Conservation (phyloP, 2,113 vertebrate genomes). For the Sinocyclocheilus anophthalmus region DNA sequence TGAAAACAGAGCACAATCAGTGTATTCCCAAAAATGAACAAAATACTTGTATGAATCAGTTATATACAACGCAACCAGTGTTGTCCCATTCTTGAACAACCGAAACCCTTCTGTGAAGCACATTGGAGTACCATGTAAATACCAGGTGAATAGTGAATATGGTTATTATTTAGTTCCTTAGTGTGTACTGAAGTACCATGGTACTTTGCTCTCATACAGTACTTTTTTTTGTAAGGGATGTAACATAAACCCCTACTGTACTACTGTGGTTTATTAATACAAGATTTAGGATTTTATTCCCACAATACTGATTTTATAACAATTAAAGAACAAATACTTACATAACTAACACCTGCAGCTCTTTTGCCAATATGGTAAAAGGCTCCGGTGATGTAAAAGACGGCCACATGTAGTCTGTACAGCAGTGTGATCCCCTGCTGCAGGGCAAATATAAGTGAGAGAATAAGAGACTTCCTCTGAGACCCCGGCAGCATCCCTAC, state of each 20-base stretch:
- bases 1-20: no score
- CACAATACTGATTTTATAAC: background rate
- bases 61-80: no score
- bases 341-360: constrained; percentile 81
- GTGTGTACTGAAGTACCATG: background rate
- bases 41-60: no score
- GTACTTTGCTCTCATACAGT: background rate
- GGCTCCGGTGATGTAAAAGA: constrained; percentile 84
- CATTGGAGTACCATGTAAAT: background rate
- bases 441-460: constrained; percentile 54
- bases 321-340: constrained; percentile 70
- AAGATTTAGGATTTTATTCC: background rate
- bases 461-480: constrained; percentile 77
- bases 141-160: background rate
- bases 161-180: background rate
- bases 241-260: background rate
- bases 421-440: constrained; percentile 79
- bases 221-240: background rate
- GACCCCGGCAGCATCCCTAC: constrained; percentile 69
- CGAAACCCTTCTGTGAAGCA: no score
- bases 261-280: background rate
- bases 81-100: no score
- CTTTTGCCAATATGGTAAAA: constrained; percentile 93
- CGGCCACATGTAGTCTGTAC: constrained; percentile 82
- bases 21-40: no score